phyloP scores from a whole-genome alignment of 2,797 vertebrate genomes.

The Tachyglossus aculeatus region DNA sequence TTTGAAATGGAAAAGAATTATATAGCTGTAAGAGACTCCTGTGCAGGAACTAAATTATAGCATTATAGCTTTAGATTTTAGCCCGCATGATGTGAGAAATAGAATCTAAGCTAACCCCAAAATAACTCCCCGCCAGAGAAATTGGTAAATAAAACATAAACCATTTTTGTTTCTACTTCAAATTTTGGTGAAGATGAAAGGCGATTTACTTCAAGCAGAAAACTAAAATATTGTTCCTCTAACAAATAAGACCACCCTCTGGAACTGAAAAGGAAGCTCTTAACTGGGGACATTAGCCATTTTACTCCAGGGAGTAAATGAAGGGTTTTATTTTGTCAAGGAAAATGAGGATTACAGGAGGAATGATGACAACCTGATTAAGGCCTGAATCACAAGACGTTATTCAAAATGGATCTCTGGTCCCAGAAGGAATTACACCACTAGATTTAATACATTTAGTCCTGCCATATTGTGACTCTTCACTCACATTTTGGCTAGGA shows the following conservation, averaged over 20 bases:
- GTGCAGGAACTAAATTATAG: not conserved
- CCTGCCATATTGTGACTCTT: too few relatives aligned
- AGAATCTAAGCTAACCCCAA: not conserved
- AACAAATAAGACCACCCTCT: conserved; percentile 33
- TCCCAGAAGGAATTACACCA: too few relatives aligned
- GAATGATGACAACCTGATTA: too few relatives aligned
- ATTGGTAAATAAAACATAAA: conserved; percentile 47
- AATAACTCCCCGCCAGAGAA: not conserved
- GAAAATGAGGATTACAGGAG: conserved; percentile 13
- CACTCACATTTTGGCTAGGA: too few relatives aligned
- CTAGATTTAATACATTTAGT: too few relatives aligned
- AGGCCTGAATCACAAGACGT: too few relatives aligned
- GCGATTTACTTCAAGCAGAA: conserved; percentile 32
- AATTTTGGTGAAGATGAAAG: conserved; percentile 34
- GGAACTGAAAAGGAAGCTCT: conserved; percentile 15
- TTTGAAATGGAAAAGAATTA: too few relatives aligned
- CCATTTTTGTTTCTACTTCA: conserved; percentile 19
- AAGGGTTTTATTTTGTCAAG: conserved; percentile 24
- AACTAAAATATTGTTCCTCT: conserved; percentile 35
- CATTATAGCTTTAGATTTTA: not conserved
- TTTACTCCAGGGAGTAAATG: conserved; percentile 23
- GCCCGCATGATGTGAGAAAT: not conserved
- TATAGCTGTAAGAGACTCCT: too few relatives aligned
- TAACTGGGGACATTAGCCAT: conserved; percentile 19
- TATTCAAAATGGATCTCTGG: too few relatives aligned